Evolutionary conservation across 2,888 invertebrate genomes (phyloP).

Genomic region (Polydrusus tereticollis): DNA sequence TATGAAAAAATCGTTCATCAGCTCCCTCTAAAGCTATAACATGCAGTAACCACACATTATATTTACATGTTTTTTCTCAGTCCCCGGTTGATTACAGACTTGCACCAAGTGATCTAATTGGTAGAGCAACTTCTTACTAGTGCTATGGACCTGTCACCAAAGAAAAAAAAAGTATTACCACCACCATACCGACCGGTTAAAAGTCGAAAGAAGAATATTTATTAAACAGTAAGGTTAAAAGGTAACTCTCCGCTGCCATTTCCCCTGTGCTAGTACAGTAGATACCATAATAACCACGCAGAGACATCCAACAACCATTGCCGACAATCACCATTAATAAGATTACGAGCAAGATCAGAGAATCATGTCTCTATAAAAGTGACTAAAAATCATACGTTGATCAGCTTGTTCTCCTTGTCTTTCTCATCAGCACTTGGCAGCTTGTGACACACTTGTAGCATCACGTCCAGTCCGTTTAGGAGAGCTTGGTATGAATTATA

Average conservation of each 20-base stretch:
- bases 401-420: conserved; percentile 58
- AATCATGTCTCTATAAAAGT: no score
- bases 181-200: conserved; percentile 6
- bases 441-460: conserved; percentile 78
- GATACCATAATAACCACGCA: no score
- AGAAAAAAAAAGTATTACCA: conserved; percentile 38
- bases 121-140: conserved; percentile 95
- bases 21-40: no score
- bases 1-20: no score
- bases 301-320: no score
- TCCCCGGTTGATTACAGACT: conserved; percentile 94
- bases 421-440: conserved; percentile 62
- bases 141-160: conserved; percentile 86
- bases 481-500: conserved; percentile 77
- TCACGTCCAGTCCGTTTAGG: conserved; percentile 75
- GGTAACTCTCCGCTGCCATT: neutral
- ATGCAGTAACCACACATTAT: conserved; percentile 52
- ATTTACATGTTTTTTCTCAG: conserved; percentile 83
- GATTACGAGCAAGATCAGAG: no score
- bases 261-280: neutral
- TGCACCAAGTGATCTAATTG: conserved; percentile 96
- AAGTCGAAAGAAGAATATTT: neutral
- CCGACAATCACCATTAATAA: no score
- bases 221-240: neutral
- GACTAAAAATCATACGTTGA: conserved; percentile 61